Evolutionary conservation across 2,888 invertebrate genomes (phyloP), one percentile per base, ranked within the genome.

Genomic region (Chloroclysta siterata): DNA sequence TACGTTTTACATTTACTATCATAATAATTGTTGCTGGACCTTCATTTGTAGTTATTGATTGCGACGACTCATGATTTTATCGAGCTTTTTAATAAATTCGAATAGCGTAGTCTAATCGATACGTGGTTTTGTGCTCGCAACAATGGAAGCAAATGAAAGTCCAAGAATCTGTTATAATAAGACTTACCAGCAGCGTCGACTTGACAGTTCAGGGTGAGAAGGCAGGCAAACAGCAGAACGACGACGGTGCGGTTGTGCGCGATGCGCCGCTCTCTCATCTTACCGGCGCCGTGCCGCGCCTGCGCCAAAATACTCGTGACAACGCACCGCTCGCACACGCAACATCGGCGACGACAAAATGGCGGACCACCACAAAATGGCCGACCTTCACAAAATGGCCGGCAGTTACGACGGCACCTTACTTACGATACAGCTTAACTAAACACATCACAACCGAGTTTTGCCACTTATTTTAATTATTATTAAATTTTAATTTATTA

Each of bases 371-470:
- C 68, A 11, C 57, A 57, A 64, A 62, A 60, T 58, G 64, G 56
- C 63, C 52, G 54, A 62, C 52, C 65, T 47, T 42, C 57, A 60
- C 59, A 51, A 54, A 60, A 56, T 54, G 63, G 53, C 63, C 56
- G 51, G 53, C 56, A 52, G 42, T 51, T 50, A 56, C 39, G 53
- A 47, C 56, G 57, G 53, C 61, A 59, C 63, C 74, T 79, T 89
- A 90, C 90, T 88, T 90, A 90, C 88, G 81, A 81, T 82, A 83
- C 72, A 74, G 71, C 88, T 89, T 89, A 89, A 84, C 83, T 90
- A 90, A 83, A 90, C 92, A 93, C 93, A 93, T 93, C 93, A 93
- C 93, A 93, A 93, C 93, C 90, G 81, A 91, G 90, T 91, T 92
- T 90, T 89, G 88, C 89, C 90, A 91, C 90, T 89, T 89, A 87